Conservation (phyloP, 2,797 vertebrate species). For the Microctenopoma steveboyesi region DNA sequence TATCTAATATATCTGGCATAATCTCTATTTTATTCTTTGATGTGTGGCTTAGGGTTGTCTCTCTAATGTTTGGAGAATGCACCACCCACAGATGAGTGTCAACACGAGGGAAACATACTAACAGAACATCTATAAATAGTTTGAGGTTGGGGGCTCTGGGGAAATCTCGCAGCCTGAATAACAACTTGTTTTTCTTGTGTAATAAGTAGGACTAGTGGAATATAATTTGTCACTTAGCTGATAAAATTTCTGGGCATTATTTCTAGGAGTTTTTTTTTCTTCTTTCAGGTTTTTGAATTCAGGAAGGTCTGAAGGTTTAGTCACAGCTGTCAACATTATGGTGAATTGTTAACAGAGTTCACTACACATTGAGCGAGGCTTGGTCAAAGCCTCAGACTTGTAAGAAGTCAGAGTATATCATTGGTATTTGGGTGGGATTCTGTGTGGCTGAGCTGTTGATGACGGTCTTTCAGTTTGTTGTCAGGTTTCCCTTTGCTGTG, state of each 20-base stretch:
- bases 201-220: slow-evolving; percentile 58
- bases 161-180: slow-evolving; percentile 74
- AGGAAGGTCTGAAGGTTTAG: slow-evolving; percentile 19
- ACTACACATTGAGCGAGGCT: slow-evolving; percentile 15
- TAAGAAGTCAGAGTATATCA: slow-evolving; percentile 59
- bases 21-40: slow-evolving; percentile 22
- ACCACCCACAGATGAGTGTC: slow-evolving; percentile 66
- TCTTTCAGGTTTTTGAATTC: slow-evolving; percentile 29
- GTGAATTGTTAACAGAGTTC: slow-evolving; percentile 23
- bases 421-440: slow-evolving; percentile 72
- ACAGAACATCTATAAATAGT: slow-evolving; percentile 78
- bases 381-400: slow-evolving; percentile 51
- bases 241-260: slow-evolving; percentile 44
- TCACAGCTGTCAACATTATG: slow-evolving; percentile 32
- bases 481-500: slow-evolving; percentile 70
- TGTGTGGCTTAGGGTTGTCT: slow-evolving; percentile 50
- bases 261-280: slow-evolving; percentile 29
- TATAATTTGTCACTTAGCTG: slow-evolving; percentile 56
- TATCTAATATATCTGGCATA: too few species aligned
- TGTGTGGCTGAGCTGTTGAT: slow-evolving; percentile 66
- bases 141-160: slow-evolving; percentile 71
- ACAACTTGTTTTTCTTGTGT: slow-evolving; percentile 77
- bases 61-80: slow-evolving; percentile 64
- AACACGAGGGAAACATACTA: slow-evolving; percentile 63
- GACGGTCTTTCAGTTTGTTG: slow-evolving; percentile 75